These are phyloP conservation scores for Cyanistes caeruleus DNA, from an alignment of 2,113 vertebrate species.

Conservation along the genomic window DNA sequence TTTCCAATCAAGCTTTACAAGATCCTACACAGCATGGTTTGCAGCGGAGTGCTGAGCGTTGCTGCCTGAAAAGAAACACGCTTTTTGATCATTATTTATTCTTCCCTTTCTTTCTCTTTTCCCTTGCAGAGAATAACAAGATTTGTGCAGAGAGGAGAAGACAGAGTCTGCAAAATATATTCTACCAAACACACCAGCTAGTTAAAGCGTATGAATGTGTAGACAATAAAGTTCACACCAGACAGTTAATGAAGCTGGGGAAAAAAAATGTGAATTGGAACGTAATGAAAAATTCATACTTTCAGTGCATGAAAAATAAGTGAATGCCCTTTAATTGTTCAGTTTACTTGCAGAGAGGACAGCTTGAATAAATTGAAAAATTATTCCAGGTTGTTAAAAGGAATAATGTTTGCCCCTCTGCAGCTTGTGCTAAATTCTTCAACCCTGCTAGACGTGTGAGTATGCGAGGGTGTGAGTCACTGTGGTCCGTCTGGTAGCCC, in stretches of 20 bases:
- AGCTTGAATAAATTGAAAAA: constrained; percentile 52
- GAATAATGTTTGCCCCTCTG: neutral
- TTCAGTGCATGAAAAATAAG: constrained; percentile 65
- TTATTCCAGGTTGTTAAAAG: neutral
- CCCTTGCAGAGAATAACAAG: constrained; percentile 26
- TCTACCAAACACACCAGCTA: neutral
- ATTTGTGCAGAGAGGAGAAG: neutral
- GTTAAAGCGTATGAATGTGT: constrained; percentile 53
- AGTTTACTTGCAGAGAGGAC: constrained; percentile 41
- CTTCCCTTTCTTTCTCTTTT: constrained; percentile 22
- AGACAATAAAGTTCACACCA: constrained; percentile 70
- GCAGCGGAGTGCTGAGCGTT: neutral
- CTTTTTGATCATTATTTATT: constrained; percentile 26
- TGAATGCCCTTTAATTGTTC: constrained; percentile 71
- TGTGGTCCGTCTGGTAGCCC: neutral
- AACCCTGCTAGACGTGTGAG: neutral
- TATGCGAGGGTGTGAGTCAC: neutral
- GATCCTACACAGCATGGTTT: neutral
- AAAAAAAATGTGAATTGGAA: constrained; percentile 66
- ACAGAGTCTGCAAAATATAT: constrained; percentile 27
- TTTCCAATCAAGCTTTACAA: constrained; percentile 53
- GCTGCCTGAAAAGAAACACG: neutral
- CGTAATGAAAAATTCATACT: constrained; percentile 73
- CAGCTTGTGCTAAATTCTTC: neutral
- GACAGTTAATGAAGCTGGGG: constrained; percentile 67